phyloP scores from a whole-genome alignment of 2,113 vertebrate genomes.

The Laticauda laticaudata region DNA sequence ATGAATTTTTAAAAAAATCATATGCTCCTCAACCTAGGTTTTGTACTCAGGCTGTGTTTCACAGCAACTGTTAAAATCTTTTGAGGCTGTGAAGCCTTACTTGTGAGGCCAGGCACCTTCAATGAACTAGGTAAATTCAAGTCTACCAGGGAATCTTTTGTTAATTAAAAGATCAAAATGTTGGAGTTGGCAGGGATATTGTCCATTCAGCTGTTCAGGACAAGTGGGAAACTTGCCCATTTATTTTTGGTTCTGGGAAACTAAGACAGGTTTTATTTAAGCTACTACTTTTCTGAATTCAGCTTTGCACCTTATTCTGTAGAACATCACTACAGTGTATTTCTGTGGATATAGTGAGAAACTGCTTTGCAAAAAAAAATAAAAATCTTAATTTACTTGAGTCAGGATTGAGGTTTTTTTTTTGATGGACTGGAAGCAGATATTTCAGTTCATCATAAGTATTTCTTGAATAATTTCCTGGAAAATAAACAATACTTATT shows the following conservation, averaged over 20 bases:
- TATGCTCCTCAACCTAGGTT: constrained; percentile 51
- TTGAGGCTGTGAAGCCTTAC: too few species aligned
- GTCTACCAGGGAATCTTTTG: too few species aligned
- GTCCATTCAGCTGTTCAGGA: neutral
- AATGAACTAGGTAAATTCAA: too few species aligned
- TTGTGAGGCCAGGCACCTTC: too few species aligned
- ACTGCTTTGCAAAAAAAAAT: neutral
- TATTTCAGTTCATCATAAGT: neutral
- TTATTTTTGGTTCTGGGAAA: constrained; percentile 4
- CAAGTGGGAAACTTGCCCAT: neutral
- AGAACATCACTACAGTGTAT: neutral
- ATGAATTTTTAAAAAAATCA: constrained; percentile 57
- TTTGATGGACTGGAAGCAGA: neutral
- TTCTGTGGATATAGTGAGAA: neutral
- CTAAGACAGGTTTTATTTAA: neutral
- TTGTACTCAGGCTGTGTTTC: constrained; percentile 8
- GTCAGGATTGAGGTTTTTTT: neutral
- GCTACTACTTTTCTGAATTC: constrained; percentile 7
- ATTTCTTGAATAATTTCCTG: neutral
- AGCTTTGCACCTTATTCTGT: neutral
- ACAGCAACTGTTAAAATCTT: too few species aligned
- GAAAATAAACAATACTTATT: neutral
- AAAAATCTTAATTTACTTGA: neutral
- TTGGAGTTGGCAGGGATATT: neutral
- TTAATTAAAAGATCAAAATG: too few species aligned